Base-by-base conservation (phyloP, 1,140 invertebrate genomes). In the Cryptotermes secundus region DNA sequence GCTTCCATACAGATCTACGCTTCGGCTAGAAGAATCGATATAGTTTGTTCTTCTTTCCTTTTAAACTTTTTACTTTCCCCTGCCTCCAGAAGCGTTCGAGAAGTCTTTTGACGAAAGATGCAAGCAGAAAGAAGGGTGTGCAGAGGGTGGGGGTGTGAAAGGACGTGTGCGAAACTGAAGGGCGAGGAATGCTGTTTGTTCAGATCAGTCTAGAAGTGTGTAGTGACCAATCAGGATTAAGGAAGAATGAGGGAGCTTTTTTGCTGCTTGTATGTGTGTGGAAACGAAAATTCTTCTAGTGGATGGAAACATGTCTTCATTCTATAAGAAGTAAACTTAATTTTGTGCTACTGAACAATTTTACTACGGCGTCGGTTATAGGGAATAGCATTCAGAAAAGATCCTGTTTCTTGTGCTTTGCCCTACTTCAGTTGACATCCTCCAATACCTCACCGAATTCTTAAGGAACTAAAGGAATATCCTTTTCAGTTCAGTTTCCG, bases 31-130 rank as follows among this genome's bases (percentile, higher is more conserved):
- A 72, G 59, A 72, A 72, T 72, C 59, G 59, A 72, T 72, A 4
- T 72, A 72, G 59, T 72, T 31, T 72, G 59, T 31, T 31, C 59
- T n/a, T 72, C 7, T 12, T 72, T 72, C 26, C 4, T 72, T 72
- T 31, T 72, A n/a, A 72, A 72, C 26, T 72, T 72, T 72, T n/a
- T 72, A 6, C 38, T 1, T 49, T 72, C 26, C 59, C 59, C 16
- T 72, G 26, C 12, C 6, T 1, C 24, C 53, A 59, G 53, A 59
- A 59, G 16, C 24, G 19, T 72, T 72, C 59, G 59, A 72, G 31
- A 72, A 72, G 59, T n/a, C 59, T 72, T 72, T 72, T 72, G 59
- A 72, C 59, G 59, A 72, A 72, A 72, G 53, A 59, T 59, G 53
- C 53, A 59, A 59, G 53, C 53, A 22, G 12, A 59, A 59, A 59